Conservation (phyloP, 2,113 vertebrate genomes). For the Bolborhynchus lineola region DNA sequence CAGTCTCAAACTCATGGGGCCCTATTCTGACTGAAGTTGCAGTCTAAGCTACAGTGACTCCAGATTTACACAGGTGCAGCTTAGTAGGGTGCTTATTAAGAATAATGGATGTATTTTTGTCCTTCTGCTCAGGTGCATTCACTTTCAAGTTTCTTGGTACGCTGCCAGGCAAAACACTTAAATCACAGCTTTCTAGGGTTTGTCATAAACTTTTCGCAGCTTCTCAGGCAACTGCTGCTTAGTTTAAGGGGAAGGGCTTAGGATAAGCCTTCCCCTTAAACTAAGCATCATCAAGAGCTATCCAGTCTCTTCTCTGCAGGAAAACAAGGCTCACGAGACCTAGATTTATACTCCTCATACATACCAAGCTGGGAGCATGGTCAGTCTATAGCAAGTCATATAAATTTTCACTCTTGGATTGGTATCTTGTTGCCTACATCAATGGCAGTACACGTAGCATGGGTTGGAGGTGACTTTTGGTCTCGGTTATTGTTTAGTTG, state of each 20-base stretch:
- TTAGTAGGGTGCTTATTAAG: background rate
- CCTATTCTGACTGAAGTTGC: background rate
- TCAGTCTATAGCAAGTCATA: background rate
- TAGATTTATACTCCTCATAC: background rate
- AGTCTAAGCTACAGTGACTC: background rate
- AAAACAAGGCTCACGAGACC: background rate
- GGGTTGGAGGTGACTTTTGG: background rate
- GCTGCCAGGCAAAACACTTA: background rate
- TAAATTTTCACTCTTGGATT: background rate
- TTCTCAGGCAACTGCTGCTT: background rate
- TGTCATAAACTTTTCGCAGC: background rate
- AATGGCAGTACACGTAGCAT: fast-evolving
- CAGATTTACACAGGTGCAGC: background rate
- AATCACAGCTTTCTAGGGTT: background rate
- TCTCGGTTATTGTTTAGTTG: background rate
- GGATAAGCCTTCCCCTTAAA: too few species aligned
- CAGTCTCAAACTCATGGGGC: background rate
- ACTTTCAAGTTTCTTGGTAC: background rate
- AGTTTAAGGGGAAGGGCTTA: background rate
- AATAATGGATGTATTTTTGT: background rate
- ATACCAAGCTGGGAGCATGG: fast-evolving
- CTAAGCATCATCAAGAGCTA: background rate
- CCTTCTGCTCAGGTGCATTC: background rate
- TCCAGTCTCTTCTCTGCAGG: background rate
- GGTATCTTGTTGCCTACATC: fast-evolving